Evolutionary conservation across 2,888 invertebrate genomes (phyloP), one percentile per base, ranked within the genome.

Genomic region (Incurvaria masculella): DNA sequence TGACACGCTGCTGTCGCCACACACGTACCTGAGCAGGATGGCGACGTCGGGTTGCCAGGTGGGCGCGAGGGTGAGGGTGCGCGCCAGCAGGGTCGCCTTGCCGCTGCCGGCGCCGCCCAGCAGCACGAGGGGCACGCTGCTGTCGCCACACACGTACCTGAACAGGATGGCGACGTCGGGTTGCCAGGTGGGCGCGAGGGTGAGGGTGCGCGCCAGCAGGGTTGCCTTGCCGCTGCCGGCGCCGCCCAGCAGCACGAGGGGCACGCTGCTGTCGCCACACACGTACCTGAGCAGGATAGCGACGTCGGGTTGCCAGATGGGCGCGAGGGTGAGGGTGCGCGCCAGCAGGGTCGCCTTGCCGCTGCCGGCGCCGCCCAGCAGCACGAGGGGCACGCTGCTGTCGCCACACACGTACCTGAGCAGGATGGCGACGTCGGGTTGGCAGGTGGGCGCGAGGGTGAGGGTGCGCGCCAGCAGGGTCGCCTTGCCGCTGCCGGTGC

Each of bases 191-290:
- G 84, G 83, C 49, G 86, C 83, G 44, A 83, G 80, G 44, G 85
- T 81, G 44, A 85, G 85, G 10, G 88, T 84, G 53, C 88, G 81
- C 1, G 93, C 89, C 33, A 91, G 79, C 5, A 92, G 72, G 1
- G 89, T 88, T 3, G 90, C 91, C 69, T 93, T 93, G 1, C 93
- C 93, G 65, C 89, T 88, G 11, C 93, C 93, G n/a, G 85, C 82
- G 21, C 86, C 83, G 0, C 92, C 93, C 51, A 88, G 85, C 49
- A 94, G 69, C 14, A 91, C 83, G 50, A 93, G 68, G 0, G 91
- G 91, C 52, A 79, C 68, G 21, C 70, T 68, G 56, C 80, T 81
- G 51, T 82, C 82, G 11, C 84, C 80, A 14, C 74, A 76, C 52
- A 89, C 80, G 58, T 89, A 74, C 73, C 75, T 68, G 55, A 78